Evolutionary conservation across 2,797 vertebrate genomes (phyloP).

Genomic region (Remorina albescens): DNA sequence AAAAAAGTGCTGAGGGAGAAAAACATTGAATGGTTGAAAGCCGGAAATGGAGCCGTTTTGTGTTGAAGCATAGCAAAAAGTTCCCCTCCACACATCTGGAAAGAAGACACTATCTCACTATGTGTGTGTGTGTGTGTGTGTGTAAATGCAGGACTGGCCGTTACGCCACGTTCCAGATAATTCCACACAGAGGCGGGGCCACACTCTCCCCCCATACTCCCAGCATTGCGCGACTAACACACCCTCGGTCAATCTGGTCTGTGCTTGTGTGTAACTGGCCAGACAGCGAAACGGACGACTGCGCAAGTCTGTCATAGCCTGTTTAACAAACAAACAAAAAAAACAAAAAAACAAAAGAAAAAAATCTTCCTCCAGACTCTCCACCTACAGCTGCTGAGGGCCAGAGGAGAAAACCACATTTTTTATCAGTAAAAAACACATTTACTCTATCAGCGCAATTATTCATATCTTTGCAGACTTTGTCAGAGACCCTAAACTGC

Average conservation of each 20-base stretch:
- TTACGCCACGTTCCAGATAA: conserved; percentile 71
- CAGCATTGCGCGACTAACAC: conserved; percentile 36
- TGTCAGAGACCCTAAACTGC: not conserved
- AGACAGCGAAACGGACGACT: conserved; percentile 38
- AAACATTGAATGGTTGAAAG: conserved; percentile 27
- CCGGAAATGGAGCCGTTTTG: conserved; percentile 64
- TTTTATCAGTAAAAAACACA: conserved; percentile 51
- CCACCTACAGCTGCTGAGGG: conserved; percentile 43
- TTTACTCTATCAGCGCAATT: conserved; percentile 24
- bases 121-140: conserved; percentile 47
- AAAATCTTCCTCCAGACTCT: conserved; percentile 29
- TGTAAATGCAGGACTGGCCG: conserved; percentile 52
- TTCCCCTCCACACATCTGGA: conserved; percentile 78
- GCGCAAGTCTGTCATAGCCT: conserved; percentile 51
- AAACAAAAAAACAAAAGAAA: too few relatives aligned
- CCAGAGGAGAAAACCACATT: conserved; percentile 35
- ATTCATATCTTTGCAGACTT: conserved; percentile 31
- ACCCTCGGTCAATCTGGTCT: conserved; percentile 36
- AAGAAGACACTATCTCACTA: conserved; percentile 73
- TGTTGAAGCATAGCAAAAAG: conserved; percentile 72
- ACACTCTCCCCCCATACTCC: conserved; percentile 50
- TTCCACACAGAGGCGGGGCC: conserved; percentile 62
- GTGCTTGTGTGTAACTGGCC: conserved; percentile 46
- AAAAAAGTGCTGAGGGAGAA: conserved; percentile 20
- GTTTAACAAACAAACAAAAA: too few relatives aligned